Base-by-base conservation (phyloP, 1,140 invertebrate species). In the Marisa cornuarietis region DNA sequence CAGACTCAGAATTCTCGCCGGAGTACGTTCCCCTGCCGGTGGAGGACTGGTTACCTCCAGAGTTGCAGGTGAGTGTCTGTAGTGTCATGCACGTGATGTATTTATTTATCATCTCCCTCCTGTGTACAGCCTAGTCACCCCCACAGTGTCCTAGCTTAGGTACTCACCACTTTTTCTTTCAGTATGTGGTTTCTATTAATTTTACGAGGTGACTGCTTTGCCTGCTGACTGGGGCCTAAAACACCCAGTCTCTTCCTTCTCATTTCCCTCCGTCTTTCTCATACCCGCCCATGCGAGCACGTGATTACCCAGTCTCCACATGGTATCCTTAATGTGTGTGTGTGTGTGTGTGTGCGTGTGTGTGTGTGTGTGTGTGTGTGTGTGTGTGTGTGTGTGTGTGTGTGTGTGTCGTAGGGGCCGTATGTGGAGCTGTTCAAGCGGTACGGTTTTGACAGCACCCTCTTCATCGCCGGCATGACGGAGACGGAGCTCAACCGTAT, bases 381-480 rank as follows among this genome's bases (percentile, higher is more conserved):
- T n/a, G n/a, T n/a, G n/a, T n/a, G n/a, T n/a, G n/a, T n/a, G n/a
- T 74, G 31, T 24, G 20, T 3, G 20, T 78, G 9, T 79, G 7
- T 16, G 31, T 42, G 31, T 79, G 61, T 65, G 63, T 80, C 73
- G n/a, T 80, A 86, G 85, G 63, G 73, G 26, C 54, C 66, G 0
- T 85, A 86, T 63, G 68, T 66, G 22, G n/a, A 73, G 0, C 62
- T 80, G 18, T 87, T 88, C 68, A 81, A 73, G 31, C 73, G 79
- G 52, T 79, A 87, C 74, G 87, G 87, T 9, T 88, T 82, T 79
- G 87, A 88, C 54, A 85, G 82, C 76, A 88, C 87, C 0, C 73
- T 84, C 26, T 84, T 87, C 31, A 85, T 88, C 6, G 81, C 80
- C n/a, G 84, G 84, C 22, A 86, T 88, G 78, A 86, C 83, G 26